phyloP scores from a whole-genome alignment of 2,888 invertebrate genomes.

The Melanostoma scalare region DNA sequence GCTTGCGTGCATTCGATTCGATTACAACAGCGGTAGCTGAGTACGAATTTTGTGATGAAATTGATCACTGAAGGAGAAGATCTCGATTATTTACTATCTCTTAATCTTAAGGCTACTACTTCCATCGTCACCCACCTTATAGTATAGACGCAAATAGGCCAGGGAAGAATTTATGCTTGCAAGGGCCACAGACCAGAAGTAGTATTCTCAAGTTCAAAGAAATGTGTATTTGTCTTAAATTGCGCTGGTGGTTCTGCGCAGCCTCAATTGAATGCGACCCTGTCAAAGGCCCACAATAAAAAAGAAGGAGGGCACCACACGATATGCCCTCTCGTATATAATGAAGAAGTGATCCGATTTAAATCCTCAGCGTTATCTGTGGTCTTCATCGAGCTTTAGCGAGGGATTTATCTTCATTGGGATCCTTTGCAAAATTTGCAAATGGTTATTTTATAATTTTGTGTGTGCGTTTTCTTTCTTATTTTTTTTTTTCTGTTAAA shows the following conservation, averaged over 20 bases:
- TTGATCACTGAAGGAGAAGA: slow-evolving; percentile 68
- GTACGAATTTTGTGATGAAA: slow-evolving; percentile 63
- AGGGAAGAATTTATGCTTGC: too few species aligned
- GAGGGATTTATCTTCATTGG: slow-evolving; percentile 73
- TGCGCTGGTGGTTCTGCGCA: too few species aligned
- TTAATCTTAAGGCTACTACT: slow-evolving; percentile 56
- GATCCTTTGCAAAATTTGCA: slow-evolving; percentile 72
- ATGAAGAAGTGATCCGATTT: slow-evolving; percentile 73
- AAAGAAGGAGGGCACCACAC: slow-evolving; percentile 35
- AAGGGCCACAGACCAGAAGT: too few species aligned
- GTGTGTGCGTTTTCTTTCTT: slow-evolving; percentile 36
- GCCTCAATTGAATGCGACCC: neutral
- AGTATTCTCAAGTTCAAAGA: too few species aligned
- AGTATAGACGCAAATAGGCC: neutral
- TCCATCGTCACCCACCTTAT: slow-evolving; percentile 54
- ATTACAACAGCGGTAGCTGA: slow-evolving; percentile 64
- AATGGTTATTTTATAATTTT: slow-evolving; percentile 72
- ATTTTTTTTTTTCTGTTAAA: slow-evolving; percentile 25
- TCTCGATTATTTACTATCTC: slow-evolving; percentile 54
- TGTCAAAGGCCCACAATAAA: neutral
- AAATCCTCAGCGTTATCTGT: slow-evolving; percentile 71
- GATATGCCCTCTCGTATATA: slow-evolving; percentile 56
- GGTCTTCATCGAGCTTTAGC: slow-evolving; percentile 73
- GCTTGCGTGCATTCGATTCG: slow-evolving; percentile 69
- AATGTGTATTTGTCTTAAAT: too few species aligned